Evolutionary conservation across 1,140 invertebrate species (phyloP), one percentile per base, ranked within the genome.

Genomic region (Lycorma delicatula): DNA sequence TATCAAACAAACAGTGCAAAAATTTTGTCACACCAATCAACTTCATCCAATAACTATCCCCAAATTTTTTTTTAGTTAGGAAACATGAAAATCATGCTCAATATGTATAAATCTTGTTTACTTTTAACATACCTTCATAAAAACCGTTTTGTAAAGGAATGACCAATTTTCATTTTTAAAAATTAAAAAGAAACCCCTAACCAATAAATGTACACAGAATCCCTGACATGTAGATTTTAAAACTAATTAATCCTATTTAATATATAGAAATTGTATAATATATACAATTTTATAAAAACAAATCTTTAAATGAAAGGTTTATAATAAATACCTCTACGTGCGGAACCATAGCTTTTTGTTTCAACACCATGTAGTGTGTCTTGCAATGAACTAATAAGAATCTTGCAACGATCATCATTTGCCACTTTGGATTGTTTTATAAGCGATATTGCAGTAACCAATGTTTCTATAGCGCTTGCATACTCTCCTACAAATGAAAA

Each of bases 351-450:
- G 60, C 91, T 94, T 72, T 97, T 97, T 1, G 89, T 87, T 75
- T 98, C 93, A n/a, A 98, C 91, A 18, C 93, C 95, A 72, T 95
- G 86, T 26, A 99, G 74, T 18, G 97, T 98, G 70, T 99, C 97
- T 76, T 98, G 89, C 1, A 98, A 78, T 0, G 94, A 96, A 66
- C 89, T 95, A 53, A 99, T 96, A 11, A 99, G 75, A 63, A 98
- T 97, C 77, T 98, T 98, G 77, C 97, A 99, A 36, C 97, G 79
- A 70, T 99, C 97, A 75, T 99, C 97, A 68, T 91, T 86, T 0
- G 96, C 91, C 55, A 97, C 92, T 76, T 98, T 97, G 18, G 95
- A 98, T 76, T 98, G 94, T 75, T 97, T 98, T 59, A 99, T 99
- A 18, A 99, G 76, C 3, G 94, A 97, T 64, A 99, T 98, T 1